These are phyloP conservation scores for Drosophila kanapiae DNA, from an alignment of 1,140 invertebrate genomes.

Conservation along the genomic window DNA sequence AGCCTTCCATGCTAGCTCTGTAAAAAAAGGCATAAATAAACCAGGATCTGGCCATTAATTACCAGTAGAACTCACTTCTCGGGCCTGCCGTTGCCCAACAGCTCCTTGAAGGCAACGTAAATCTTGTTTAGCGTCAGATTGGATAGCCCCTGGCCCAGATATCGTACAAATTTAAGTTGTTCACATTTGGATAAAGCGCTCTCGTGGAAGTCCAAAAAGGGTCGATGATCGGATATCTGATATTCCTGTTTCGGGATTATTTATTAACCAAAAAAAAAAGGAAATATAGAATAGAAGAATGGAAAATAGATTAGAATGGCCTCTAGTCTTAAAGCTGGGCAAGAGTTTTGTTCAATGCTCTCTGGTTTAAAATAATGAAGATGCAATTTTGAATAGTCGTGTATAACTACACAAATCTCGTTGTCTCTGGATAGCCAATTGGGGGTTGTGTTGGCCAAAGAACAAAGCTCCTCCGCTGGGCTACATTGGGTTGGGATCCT, in stretches of 20 bases:
- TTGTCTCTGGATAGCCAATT: slow-evolving; percentile 53
- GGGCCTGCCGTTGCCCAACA: slow-evolving; percentile 68
- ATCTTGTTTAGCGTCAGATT: slow-evolving; percentile 85
- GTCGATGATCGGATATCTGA: slow-evolving; percentile 85
- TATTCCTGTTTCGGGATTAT: slow-evolving; percentile 68
- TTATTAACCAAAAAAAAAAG: background rate
- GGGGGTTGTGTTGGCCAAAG: slow-evolving; percentile 35
- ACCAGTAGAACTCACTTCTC: slow-evolving; percentile 68
- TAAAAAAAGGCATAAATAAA: background rate
- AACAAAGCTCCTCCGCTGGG: slow-evolving; percentile 75
- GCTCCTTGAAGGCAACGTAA: slow-evolving; percentile 81
- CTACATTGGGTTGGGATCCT: slow-evolving; percentile 32
- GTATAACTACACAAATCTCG: slow-evolving; percentile 49
- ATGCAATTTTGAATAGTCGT: slow-evolving; percentile 65
- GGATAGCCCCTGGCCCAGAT: slow-evolving; percentile 85
- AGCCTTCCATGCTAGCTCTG: slow-evolving; percentile 63
- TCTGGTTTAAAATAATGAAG: slow-evolving; percentile 48
- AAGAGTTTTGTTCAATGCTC: slow-evolving; percentile 76
- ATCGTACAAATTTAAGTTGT: slow-evolving; percentile 85
- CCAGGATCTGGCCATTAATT: background rate
- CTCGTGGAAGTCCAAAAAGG: slow-evolving; percentile 85
- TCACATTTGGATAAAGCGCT: slow-evolving; percentile 85
- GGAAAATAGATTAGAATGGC: slow-evolving; percentile 15
- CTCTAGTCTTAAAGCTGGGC: slow-evolving; percentile 16
- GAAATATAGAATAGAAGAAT: slow-evolving; percentile 14